Evolutionary conservation across 2,797 vertebrate species (phyloP), one percentile per base, ranked within the genome.

Genomic region (Manis javanica): DNA sequence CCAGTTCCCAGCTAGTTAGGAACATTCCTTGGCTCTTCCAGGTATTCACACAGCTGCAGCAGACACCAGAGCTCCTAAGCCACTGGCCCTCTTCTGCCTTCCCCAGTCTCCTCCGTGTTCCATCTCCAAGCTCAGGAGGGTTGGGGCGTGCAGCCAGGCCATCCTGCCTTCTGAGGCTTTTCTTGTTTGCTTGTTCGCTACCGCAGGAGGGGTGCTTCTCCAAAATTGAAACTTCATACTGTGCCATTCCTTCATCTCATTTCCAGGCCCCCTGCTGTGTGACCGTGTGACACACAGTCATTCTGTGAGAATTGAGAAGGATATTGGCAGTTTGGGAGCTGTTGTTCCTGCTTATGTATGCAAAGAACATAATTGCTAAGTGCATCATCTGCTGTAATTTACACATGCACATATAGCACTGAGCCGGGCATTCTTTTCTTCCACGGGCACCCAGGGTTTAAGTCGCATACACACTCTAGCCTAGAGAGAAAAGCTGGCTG

Each of bases 271-370:
- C 98, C 97, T 96, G 96, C 98, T 97, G 97, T 11, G 96, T 98
- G 98, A 97, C 98, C 97, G 19, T 97, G 98, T 98, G 98, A 98
- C 98, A 98, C 0, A 0, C 88, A 98, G 97, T 87, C 97, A 2
- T 98, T 98, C 74, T 12, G 96, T 93, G 96, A 98, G 97, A 98
- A 97, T 72, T 5, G 8, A 98, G 97, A 98, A 97, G 97, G 97
- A 98, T 98, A 98, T 96, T 98, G 98, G 98, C 98, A 98, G 97
- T 98, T 97, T 97, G 98, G 98, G 98, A 98, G 98, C 98, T 98
- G 98, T 98, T 98, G 93, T 97, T 98, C 97, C 98, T 98, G 97
- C 98, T 98, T 98, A 98, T 97, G 98, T 98, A 98, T 98, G 98
- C 98, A 97, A 98, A 98, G 97, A 98, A 97, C 98, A 97, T 98